Percentiles rank a stretch among this genome's conserved stretches.
Evolutionary conservation across 2,113 vertebrate species (phyloP).

Genomic region (Plectropomus leopardus): DNA sequence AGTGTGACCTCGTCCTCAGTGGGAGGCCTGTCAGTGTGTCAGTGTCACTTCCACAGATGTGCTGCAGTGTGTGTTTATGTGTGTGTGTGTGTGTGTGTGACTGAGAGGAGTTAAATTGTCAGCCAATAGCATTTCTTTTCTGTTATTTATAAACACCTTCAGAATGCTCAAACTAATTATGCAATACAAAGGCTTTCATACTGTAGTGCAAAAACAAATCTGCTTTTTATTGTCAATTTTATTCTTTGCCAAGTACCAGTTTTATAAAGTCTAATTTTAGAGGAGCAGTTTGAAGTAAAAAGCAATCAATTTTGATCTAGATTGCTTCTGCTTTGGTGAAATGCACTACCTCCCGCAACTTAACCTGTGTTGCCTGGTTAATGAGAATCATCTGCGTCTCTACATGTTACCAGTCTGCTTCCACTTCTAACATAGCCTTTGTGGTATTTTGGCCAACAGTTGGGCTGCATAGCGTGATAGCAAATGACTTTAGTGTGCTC

Average conservation of each 20-base stretch:
- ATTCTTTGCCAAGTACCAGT: constrained; percentile 11
- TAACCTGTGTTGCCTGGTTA: constrained; percentile 11
- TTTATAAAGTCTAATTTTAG: constrained; percentile 21
- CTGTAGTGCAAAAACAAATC: constrained; percentile 31
- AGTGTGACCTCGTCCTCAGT: constrained; percentile 65
- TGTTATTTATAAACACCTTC: constrained; percentile 50
- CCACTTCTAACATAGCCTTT: constrained; percentile 16
- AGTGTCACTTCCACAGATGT: constrained; percentile 47
- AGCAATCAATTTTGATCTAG: constrained; percentile 20
- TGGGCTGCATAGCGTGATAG: constrained; percentile 37
- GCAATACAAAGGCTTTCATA: constrained; percentile 13
- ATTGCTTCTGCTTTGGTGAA: constrained; percentile 28
- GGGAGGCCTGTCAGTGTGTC: constrained; percentile 56
- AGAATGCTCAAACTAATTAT: constrained; percentile 49
- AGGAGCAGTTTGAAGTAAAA: constrained; percentile 9
- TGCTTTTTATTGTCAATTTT: constrained; percentile 30
- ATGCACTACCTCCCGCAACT: constrained; percentile 3
- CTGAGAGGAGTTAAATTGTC: constrained; percentile 35
- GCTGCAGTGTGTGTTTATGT: constrained; percentile 17
- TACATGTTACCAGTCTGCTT: constrained; percentile 37
- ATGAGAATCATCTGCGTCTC: constrained; percentile 35
- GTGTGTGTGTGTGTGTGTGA: constrained; percentile 7
- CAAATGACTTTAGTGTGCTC: constrained; percentile 68
- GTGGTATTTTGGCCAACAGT: constrained; percentile 33
- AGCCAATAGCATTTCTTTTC: constrained; percentile 56